Percentiles rank a stretch among this genome's conserved stretches.
phyloP scores from a whole-genome alignment of 2,888 invertebrate species.

The Drosophila mimica region DNA sequence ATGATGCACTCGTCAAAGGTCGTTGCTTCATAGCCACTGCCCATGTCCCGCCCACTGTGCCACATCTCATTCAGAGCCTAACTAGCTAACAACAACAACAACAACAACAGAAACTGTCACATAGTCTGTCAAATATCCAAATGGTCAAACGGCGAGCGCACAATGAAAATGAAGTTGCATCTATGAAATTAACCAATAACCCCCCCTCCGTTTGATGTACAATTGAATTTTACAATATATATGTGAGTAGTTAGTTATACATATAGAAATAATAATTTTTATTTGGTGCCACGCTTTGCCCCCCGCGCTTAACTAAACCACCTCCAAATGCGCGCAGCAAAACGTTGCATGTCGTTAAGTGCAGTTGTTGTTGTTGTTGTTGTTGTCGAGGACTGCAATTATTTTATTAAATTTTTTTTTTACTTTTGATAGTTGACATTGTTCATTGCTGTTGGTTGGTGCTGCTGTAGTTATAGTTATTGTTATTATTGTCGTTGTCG shows the following conservation, averaged over 20 bases:
- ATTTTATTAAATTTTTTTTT: conserved; percentile 63
- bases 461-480: conserved; percentile 13
- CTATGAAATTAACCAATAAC: conserved; percentile 38
- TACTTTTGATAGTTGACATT: conserved; percentile 66
- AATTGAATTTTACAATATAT: conserved; percentile 50
- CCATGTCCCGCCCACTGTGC: conserved; percentile 29
- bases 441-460: conserved; percentile 45
- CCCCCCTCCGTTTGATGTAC: background rate
- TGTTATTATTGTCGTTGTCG: conserved; percentile 31
- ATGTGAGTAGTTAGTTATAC: background rate
- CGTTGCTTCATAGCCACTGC: conserved; percentile 4
- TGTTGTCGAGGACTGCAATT: conserved; percentile 73
- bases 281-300: background rate
- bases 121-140: conserved; percentile 18
- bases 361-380: conserved; percentile 57
- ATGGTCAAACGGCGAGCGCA: conserved; percentile 42
- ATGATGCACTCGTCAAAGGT: background rate
- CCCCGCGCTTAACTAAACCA: conserved; percentile 41
- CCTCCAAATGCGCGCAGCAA: conserved; percentile 55
- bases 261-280: conserved; percentile 5
- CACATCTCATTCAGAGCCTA: conserved; percentile 54
- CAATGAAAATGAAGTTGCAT: conserved; percentile 48
- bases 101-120: background rate
- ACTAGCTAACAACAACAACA: conserved; percentile 6
- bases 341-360: conserved; percentile 77